Base-by-base conservation (phyloP, 2,888 invertebrate genomes). In the Monoplex corrugatus region DNA sequence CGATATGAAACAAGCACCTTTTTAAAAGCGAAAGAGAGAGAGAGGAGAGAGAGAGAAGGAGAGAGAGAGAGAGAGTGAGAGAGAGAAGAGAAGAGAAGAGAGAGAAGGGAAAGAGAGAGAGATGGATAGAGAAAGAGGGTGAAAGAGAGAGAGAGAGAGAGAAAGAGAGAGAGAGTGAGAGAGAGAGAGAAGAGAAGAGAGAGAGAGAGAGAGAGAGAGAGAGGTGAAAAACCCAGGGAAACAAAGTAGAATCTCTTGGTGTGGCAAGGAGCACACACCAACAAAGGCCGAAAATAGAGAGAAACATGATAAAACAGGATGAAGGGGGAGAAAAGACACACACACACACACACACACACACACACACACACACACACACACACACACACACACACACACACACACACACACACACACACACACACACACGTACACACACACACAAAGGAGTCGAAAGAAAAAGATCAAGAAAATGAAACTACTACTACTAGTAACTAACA, bases 81-180 rank as follows among this genome's bases (percentile, higher is more conserved):
- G 38, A 28, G 35, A 38, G 35, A n/a, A 35, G 38, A 80, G 80
- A 80, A n/a, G n/a, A 38, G 35, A 38, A 80, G 38, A 35, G 16
- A 40, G 80, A 80, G 83, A 89, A 86, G 85, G 89, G 86, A 43
- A n/a, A 43, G 16, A 63, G 68, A 63, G 40, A 63, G 32, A 78
- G 87, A 45, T 8, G 28, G 88, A 68, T 45, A 84, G 83, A 84
- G 68, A 84, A 35, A 84, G 63, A 88, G 84, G 40, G 68, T 57
- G 83, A 88, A 40, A 84, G 63, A 63, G 68, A 57, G 63, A 35
- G 84, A n/a, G 28, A 44, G 63, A 32, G 40, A 63, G 68, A 78
- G 88, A 87, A 28, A 38, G 38, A 40, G 80, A 40, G 38, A 80
- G 38, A 35, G 38, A 43, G 80, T 10, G 5, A 16, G 35, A 23